Conservation (phyloP, 2,888 invertebrate species). For the Morinoia aosen region DNA sequence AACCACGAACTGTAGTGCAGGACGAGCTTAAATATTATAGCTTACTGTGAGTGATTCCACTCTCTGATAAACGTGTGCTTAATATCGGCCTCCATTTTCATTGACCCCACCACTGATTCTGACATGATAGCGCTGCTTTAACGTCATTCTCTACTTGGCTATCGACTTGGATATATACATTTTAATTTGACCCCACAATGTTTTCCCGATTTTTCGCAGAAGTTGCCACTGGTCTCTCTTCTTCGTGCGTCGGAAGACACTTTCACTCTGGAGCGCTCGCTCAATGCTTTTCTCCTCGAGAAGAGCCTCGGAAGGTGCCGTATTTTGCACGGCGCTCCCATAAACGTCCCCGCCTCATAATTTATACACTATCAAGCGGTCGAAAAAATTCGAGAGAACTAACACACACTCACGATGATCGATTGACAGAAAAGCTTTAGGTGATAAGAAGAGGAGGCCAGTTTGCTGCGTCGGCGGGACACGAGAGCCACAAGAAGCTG, state of each 20-base stretch:
- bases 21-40: no score
- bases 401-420: slow-evolving; percentile 32
- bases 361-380: slow-evolving; percentile 52
- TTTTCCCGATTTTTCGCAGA: not conserved
- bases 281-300: slow-evolving; percentile 26
- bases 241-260: not conserved
- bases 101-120: not conserved
- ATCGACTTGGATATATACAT: not conserved
- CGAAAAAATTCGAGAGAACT: slow-evolving; percentile 42
- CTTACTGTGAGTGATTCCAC: no score
- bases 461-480: slow-evolving; percentile 47
- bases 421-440: slow-evolving; percentile 39
- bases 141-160: not conserved
- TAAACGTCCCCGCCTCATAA: slow-evolving; percentile 47
- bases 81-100: not conserved
- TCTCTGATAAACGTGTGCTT: no score
- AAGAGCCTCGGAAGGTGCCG: slow-evolving; percentile 20
- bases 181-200: not conserved
- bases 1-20: no score
- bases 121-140: not conserved
- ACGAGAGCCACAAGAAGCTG: slow-evolving; percentile 30
- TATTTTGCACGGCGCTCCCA: slow-evolving; percentile 42
- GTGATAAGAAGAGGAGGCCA: slow-evolving; percentile 51
- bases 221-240: not conserved
- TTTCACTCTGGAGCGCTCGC: not conserved